A percentile compares a stretch with the other conserved stretches of the same genome.
These are phyloP conservation scores for Scrobipalpa costella DNA, from an alignment of 2,888 invertebrate genomes.

Conservation along the genomic window DNA sequence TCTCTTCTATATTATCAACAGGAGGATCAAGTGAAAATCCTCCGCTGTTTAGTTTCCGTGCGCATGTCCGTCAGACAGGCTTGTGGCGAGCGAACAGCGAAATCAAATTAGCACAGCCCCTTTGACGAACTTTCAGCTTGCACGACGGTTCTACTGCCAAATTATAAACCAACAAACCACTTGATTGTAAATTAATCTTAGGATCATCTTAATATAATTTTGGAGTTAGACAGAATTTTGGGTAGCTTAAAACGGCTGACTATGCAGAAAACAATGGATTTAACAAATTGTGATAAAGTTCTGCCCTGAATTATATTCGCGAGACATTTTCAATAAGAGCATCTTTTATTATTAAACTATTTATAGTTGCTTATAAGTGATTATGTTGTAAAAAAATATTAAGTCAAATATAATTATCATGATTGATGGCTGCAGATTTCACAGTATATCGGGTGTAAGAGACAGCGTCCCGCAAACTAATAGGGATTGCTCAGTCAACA, in stretches of 20 bases:
- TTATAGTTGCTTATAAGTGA: too few relatives aligned
- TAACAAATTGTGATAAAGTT: neutral
- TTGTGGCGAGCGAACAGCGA: conserved; percentile 57
- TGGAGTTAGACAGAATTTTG: neutral
- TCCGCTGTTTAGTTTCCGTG: neutral
- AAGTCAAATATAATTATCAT: too few relatives aligned
- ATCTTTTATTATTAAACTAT: too few relatives aligned
- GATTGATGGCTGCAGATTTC: too few relatives aligned
- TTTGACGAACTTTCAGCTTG: conserved; percentile 61
- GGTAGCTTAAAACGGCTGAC: neutral
- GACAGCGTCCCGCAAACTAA: too few relatives aligned
- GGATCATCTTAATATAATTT: neutral
- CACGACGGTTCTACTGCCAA: conserved; percentile 50
- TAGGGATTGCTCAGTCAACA: too few relatives aligned
- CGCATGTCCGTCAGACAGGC: conserved; percentile 35
- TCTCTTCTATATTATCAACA: neutral
- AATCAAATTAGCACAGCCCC: conserved; percentile 67
- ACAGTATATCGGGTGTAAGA: too few relatives aligned
- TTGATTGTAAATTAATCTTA: conserved; percentile 18
- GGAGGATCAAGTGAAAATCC: conserved; percentile 1
- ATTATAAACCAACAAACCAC: conserved; percentile 51
- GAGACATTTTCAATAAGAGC: too few relatives aligned
- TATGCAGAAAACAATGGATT: neutral
- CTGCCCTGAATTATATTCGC: neutral
- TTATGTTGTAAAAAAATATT: too few relatives aligned